Evolutionary conservation across 2,113 vertebrate genomes (phyloP), one percentile per base, ranked within the genome.

Genomic region (Psophia crepitans): DNA sequence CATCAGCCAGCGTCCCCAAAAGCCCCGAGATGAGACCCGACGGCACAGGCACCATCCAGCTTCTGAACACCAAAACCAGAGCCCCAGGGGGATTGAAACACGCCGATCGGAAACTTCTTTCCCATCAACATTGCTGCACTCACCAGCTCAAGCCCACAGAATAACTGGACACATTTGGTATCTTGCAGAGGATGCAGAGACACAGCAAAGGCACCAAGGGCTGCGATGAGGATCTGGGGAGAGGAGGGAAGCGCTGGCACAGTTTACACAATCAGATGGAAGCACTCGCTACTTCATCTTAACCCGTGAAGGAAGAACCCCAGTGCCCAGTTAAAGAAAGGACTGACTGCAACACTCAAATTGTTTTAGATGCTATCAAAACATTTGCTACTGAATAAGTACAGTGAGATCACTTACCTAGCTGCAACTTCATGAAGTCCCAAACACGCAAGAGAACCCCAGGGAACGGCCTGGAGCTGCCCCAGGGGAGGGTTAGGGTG

Each of bases 141-240:
- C 41, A 15, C 48, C 58, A 73, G 33, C 33, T 12, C 63, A 64
- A 84, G 58, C 11, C 30, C 53, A 12, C 43, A 39, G 44, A 69
- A 14, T 8, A 49, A 41, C 17, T 14, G 26, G 48, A 15, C 13
- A 7, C 3, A 0, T 12, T 0, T 8, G 56, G 60, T 23, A 35
- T 11, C 68, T 23, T 33, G 27, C 60, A 84, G 46, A 58, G 71
- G 33, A 66, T 32, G 33, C 7, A 30, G 27, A 78, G 11, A 44
- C 64, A 60, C 53, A 44, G 58, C 48, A 70, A 90, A 82, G 27
- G 24, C 77, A 84, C 24, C 43, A 54, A 39, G 58, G 14, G 43
- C 78, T 77, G 49, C 26, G 64, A 2, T 2, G 60, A 69, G 44
- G 68, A 35, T 35, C 15, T 37, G 12, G 21, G 43, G 37, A 33